A percentile compares a stretch with the other conserved stretches of the same genome.
Evolutionary conservation across 1,140 invertebrate genomes (phyloP).

Genomic region (Campodea augens): DNA sequence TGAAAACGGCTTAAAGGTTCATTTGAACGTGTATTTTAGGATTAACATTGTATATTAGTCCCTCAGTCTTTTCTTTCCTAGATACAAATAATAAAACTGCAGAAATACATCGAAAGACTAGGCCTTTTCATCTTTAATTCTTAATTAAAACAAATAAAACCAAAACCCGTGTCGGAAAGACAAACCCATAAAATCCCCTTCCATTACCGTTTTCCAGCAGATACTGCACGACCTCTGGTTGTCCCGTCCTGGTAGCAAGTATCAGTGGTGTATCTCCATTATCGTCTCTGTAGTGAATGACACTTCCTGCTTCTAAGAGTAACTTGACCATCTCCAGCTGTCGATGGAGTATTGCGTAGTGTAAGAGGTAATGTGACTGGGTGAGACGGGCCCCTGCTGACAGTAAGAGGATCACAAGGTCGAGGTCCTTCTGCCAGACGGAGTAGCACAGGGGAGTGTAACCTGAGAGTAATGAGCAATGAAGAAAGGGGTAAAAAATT

Average conservation of each 20-base stretch:
- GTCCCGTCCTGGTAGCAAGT: constrained; percentile 33
- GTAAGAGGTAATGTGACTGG: constrained; percentile 33
- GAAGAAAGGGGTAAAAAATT: not conserved
- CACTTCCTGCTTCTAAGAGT: constrained; percentile 28
- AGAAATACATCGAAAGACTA: too few relatives aligned
- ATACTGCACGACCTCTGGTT: constrained; percentile 28
- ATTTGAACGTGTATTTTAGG: too few relatives aligned
- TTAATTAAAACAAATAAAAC: too few relatives aligned
- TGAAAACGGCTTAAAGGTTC: too few relatives aligned
- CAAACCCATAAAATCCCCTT: too few relatives aligned
- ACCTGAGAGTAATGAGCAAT: constrained; percentile 17
- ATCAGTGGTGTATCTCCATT: constrained; percentile 38
- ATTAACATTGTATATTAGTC: too few relatives aligned
- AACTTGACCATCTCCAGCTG: constrained; percentile 27
- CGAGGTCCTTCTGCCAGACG: constrained; percentile 26
- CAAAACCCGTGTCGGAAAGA: too few relatives aligned
- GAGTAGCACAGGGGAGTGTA: constrained; percentile 33
- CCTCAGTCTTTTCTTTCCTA: too few relatives aligned
- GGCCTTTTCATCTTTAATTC: too few relatives aligned
- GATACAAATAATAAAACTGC: too few relatives aligned
- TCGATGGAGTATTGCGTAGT: constrained; percentile 30
- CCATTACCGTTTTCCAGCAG: constrained; percentile 30
- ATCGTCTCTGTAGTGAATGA: constrained; percentile 29
- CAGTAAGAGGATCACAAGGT: constrained; percentile 25
- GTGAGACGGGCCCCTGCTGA: constrained; percentile 33